phyloP scores from a whole-genome alignment of 1,140 invertebrate genomes.

The Drosophila seguyi region DNA sequence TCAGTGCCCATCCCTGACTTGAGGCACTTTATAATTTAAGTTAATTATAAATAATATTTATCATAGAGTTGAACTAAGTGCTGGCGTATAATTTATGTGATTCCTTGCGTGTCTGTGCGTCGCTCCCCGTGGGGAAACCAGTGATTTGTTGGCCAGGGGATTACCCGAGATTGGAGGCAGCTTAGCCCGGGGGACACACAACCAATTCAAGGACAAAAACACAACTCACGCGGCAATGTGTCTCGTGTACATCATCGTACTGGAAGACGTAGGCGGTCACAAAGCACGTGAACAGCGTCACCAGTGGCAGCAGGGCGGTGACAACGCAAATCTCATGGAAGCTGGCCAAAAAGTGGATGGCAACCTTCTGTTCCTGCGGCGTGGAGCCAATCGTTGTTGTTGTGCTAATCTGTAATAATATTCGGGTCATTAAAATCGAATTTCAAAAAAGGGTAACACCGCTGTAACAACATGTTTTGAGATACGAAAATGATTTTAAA shows the following conservation, averaged over 20 bases:
- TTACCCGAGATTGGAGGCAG: slow-evolving; percentile 16
- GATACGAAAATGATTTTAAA: background rate
- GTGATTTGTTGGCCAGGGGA: slow-evolving; percentile 29
- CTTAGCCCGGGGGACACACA: background rate
- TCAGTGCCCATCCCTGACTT: background rate
- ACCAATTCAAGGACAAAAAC: background rate
- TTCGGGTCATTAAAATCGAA: background rate
- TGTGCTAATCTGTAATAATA: slow-evolving; percentile 33
- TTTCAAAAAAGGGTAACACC: background rate
- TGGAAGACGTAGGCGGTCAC: slow-evolving; percentile 94
- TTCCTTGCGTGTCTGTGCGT: slow-evolving; percentile 26
- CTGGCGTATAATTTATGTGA: background rate
- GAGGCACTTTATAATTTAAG: background rate
- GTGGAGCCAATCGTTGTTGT: slow-evolving; percentile 57
- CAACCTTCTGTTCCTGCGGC: slow-evolving; percentile 40
- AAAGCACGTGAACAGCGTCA: slow-evolving; percentile 93
- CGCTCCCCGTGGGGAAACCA: background rate
- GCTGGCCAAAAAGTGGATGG: slow-evolving; percentile 79
- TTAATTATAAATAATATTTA: background rate
- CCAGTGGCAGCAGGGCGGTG: slow-evolving; percentile 92
- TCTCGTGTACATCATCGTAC: slow-evolving; percentile 96
- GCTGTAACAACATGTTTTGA: background rate
- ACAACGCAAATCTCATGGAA: slow-evolving; percentile 91
- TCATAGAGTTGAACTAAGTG: background rate
- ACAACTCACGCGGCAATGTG: slow-evolving; percentile 93